Base-by-base conservation (phyloP, 2,888 invertebrate genomes). In the Trichogramma dendrolimi region DNA sequence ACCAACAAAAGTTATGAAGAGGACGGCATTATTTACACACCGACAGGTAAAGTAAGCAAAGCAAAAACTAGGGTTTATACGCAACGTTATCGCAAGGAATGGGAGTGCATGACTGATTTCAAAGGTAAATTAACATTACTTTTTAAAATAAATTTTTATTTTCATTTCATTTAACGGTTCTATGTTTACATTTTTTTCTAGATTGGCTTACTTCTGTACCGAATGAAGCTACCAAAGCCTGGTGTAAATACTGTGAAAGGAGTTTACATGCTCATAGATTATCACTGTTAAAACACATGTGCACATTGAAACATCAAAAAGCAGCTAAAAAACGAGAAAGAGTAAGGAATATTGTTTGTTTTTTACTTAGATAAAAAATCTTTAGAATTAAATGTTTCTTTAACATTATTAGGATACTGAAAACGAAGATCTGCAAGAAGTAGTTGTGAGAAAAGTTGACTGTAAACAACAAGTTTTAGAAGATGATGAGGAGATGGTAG, bases 41-140 rank as follows among this genome's bases (percentile, higher is more conserved):
- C 79, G 41, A 79, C 79, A 48, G 79, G 79, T 11, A 79, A 78
- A 76, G 75, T 79, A 64, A 79, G 79, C 66, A 75, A 77, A 67
- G 79, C 79, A 5, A 79, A 78, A 67, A 78, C 79, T 4, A 74
- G 79, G 4, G 79, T 79, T 71, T 84, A 84, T 67, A 84, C 83
- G 62, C 85, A 84, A 72, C 81, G 83, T 1, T 84, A 85, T 70
- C 78, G 85, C 14, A 80, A 81, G 68, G 84, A 84, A 67, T 84
- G 85, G 85, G 85, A 85, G 72, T 78, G 79, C 67, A 82, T 83
- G 81, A 80, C 83, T 0, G 84, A 84, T 76, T 85, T 85, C 72
- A 81, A 82, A 81, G 85, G 84, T 85, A 78, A 64, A 48, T 50
- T 49, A 39, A 14, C 47, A 11, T 53, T 44, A 4, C 42, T 52